These are phyloP conservation scores for Rhipidura dahli DNA, from an alignment of 2,113 vertebrate genomes.

Conservation along the genomic window DNA sequence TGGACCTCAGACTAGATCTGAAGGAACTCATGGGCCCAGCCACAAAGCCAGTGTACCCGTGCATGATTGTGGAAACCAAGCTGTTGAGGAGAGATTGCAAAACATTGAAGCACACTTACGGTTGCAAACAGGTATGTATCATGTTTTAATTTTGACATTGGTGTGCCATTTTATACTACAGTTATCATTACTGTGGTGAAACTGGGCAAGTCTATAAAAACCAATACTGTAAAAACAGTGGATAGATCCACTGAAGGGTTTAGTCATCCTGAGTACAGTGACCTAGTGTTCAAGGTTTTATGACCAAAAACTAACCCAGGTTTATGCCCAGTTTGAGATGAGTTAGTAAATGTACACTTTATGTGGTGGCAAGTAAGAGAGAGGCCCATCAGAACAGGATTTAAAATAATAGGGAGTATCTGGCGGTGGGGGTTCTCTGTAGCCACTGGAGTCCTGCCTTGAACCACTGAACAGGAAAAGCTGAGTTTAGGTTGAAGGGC, in stretches of 20 bases:
- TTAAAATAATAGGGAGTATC: not conserved
- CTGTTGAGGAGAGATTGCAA: slow-evolving; percentile 89
- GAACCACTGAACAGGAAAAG: not conserved
- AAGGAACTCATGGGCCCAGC: slow-evolving; percentile 69
- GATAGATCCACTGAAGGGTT: not conserved
- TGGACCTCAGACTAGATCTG: slow-evolving; percentile 88
- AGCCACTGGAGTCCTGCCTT: not conserved
- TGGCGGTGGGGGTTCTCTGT: not conserved
- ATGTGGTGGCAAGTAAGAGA: not conserved
- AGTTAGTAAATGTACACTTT: not conserved
- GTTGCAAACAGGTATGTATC: slow-evolving; percentile 82
- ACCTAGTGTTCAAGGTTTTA: not conserved
- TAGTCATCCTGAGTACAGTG: not conserved
- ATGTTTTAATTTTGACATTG: not conserved
- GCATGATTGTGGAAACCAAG: slow-evolving; percentile 87
- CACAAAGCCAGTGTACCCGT: slow-evolving; percentile 68
- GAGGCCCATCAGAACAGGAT: not conserved
- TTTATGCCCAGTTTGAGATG: not conserved
- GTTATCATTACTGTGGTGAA: not conserved
- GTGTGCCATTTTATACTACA: not conserved
- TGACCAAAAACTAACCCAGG: not conserved
- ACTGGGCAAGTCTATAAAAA: not conserved
- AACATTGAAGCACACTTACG: slow-evolving; percentile 95
- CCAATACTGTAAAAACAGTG: not conserved
- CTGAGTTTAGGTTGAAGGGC: not conserved